Conservation (phyloP, 2,797 vertebrate genomes). For the Dicrostonyx torquatus region DNA sequence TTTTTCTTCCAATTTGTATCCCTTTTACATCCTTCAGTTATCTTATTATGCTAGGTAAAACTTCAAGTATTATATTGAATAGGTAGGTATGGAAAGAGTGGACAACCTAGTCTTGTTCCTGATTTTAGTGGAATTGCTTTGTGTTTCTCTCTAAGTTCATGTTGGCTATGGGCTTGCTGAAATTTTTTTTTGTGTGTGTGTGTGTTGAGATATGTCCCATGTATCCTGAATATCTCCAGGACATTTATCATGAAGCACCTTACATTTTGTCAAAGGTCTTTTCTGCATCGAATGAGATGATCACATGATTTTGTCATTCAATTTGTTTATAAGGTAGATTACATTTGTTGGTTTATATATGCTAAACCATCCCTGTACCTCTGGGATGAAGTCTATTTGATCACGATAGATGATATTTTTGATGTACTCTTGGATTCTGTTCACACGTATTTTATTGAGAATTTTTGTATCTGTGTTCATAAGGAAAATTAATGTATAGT, state of each 20-base stretch:
- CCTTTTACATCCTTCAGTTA: neutral
- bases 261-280: neutral
- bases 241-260: neutral
- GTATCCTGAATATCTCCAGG: neutral
- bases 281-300: neutral
- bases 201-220: neutral
- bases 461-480: neutral
- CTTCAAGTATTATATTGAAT: neutral
- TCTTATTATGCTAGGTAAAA: neutral
- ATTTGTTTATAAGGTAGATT: neutral
- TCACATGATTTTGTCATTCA: neutral
- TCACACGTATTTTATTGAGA: neutral
- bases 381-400: neutral
- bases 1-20: neutral
- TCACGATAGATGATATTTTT: neutral
- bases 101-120: neutral
- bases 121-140: neutral
- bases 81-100: neutral
- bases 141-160: neutral
- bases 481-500: neutral
- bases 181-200: neutral
- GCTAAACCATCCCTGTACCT: neutral
- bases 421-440: neutral
- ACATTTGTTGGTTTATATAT: neutral
- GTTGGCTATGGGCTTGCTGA: neutral